Evolutionary conservation across 2,113 vertebrate species (phyloP), one percentile per base, ranked within the genome.

Genomic region (Cyanoliseus patagonus): DNA sequence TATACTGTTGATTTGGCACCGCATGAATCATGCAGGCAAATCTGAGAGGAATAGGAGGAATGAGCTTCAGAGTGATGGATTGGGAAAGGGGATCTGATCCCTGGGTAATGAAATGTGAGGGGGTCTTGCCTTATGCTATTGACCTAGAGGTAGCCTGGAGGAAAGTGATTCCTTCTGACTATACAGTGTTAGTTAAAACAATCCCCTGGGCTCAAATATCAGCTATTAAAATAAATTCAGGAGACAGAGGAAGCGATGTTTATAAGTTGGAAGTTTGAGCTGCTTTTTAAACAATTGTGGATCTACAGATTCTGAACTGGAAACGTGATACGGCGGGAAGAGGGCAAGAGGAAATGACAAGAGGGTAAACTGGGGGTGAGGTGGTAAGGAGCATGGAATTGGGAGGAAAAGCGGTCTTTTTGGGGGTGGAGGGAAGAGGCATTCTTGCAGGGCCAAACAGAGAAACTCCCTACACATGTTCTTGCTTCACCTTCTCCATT

Each of bases 151-250:
- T 86, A 97, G 95, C 92, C 95, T 93, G 93, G 86, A 90, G 96
- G 95, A 97, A 97, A 98, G 96, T 95, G 95, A 98, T 97, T 97
- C 95, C 96, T 97, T 97, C 94, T 97, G 97, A 97, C 97, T 98
- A 93, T 88, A 79, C 77, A 89, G 95, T 97, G 97, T 98, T 98
- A 97, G 96, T 97, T 95, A 98, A 98, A 98, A 98, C 94, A 98
- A 98, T 96, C 88, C 96, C 96, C 49, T 81, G 84, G 95, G 97
- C 96, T 98, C 97, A 97, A 97, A 96, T 98, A 97, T 97, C 97
- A 98, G 94, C 96, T 97, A 98, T 98, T 98, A 97, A 98, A 98
- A 98, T 98, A 98, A 98, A 98, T 98, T 96, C 96, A 97, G 96
- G 95, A 97, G 97, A 96, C 95, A 96, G 97, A 97, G 97, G 97